Conservation (phyloP, 1,140 invertebrate species). For the Eurosta solidaginis region DNA sequence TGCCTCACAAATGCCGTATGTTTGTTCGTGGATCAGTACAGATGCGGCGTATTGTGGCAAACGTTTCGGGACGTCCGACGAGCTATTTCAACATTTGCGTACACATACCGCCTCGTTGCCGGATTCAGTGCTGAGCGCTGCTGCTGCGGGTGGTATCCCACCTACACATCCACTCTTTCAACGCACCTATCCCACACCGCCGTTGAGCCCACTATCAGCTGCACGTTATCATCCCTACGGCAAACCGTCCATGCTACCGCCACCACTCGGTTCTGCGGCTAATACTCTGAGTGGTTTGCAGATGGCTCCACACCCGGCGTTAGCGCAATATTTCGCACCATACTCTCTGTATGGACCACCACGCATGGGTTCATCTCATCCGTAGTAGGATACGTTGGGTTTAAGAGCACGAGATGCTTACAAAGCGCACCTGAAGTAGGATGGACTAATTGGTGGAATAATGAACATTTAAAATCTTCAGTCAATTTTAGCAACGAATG, state of each 20-base stretch:
- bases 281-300: constrained; percentile 66
- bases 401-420: constrained; percentile 17
- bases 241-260: constrained; percentile 69
- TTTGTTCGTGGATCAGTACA: constrained; percentile 91
- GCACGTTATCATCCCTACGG: constrained; percentile 86
- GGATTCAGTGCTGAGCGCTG: constrained; percentile 63
- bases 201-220: constrained; percentile 78
- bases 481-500: constrained; percentile 10
- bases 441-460: background rate
- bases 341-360: constrained; percentile 87
- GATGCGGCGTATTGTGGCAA: constrained; percentile 90
- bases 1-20: constrained; percentile 76
- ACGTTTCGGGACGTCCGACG: constrained; percentile 84
- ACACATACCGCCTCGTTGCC: constrained; percentile 77
- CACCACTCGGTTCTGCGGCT: constrained; percentile 41
- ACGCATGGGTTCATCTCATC: constrained; percentile 72
- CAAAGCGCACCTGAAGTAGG: background rate
- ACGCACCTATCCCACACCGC: constrained; percentile 84
- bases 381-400: constrained; percentile 54
- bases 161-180: constrained; percentile 73
- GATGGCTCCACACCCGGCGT: constrained; percentile 70
- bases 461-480: background rate
- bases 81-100: constrained; percentile 85
- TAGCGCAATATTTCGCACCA: constrained; percentile 80
- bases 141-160: constrained; percentile 60